Base-by-base conservation (phyloP, 2,888 invertebrate species). In the Sphaerophoria taeniata region DNA sequence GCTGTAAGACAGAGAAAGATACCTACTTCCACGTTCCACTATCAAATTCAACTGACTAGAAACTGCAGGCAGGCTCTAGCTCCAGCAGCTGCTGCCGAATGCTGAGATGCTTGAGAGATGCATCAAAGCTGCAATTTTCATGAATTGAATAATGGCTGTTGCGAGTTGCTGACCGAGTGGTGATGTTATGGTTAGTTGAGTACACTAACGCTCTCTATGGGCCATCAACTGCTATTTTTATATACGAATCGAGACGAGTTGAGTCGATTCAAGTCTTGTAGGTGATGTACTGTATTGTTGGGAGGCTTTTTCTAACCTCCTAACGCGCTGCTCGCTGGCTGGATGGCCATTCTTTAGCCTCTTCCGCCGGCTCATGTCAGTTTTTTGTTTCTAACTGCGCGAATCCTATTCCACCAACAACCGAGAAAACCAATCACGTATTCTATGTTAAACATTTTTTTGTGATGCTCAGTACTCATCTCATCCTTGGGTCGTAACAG, bases 391-490 rank as follows among this genome's bases (percentile, higher is more conserved):
- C 24, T 24, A 24, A 53, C 39, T 53, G 36, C 36, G 24, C 6
- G 39, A 36, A 51, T 36, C 65, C 51, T 39, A 67, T 49, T 58
- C 33, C 33, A 60, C 16, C 63, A 55, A 63, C 49, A 74, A 79
- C 78, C 72, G 75, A 80, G 76, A 76, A 80, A 85, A 85, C 81
- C 85, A 81, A 90, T 91, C 91, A 91, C 91, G 91, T 91, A 91
- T 91, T 91, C 91, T 91, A 90, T 91, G 91, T 91, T 91, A 91
- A 91, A 91, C 91, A 90, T 90, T 90, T 91, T 43, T 89, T 89
- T 90, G 87, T 86, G 60, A 60, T 60, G 80, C 85, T 81, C 24
- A 24, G 24, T 24, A 24, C 24, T 24, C 24, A 24, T 24, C 24
- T 24, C 85, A 85, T 85, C 84, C 84, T 76, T 61, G 65, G 39